Evolutionary conservation across 2,888 invertebrate genomes (phyloP), one percentile per base, ranked within the genome.

Genomic region (Lasius platythorax): DNA sequence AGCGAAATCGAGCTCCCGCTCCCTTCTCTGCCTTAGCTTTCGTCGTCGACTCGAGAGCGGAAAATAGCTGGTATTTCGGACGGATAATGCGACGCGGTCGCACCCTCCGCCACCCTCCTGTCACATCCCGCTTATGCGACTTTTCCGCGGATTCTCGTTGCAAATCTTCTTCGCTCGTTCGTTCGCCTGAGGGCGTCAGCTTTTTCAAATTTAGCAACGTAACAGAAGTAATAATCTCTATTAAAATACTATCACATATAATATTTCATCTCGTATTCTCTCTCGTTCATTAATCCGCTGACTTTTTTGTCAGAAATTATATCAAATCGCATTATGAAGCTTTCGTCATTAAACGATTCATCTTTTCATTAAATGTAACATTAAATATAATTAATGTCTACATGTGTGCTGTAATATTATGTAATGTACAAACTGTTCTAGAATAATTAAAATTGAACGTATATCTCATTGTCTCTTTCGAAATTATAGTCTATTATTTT

Each of bases 21-120:
- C 37, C 61, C 23, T 33, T 74, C 46, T 18, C 33, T 33, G n/a
- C 28, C 37, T 56, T 12, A 23, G 58, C 76, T 74, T 81, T 61
- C 74, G 46, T 61, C 85, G 56, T 79, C 40, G 64, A 61, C n/a
- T 28, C 40, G 43, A 66, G 56, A 58, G 46, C 37, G 33, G 46
- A 50, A 81, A 81, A 81, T 81, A 73, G 74, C 61, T 74, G 61
- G 37, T 73, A 81, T 61, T 81, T 81, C 37, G 74, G 79, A 61
- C 79, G 46, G 73, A 81, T 73, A 74, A 81, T 74, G 58, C 61
- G 58, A 72, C 58, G 43, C 73, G 15, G 30, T 23, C 28, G 33
- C 33, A 43, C n/a, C 58, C 53, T 53, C 15, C 8, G 18, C 30
- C 70, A 50, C 40, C 28, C 30, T 46, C 23, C 23, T 6, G 30